Conservation (phyloP, 1,140 invertebrate species). For the Drosophila lacteicornis region DNA sequence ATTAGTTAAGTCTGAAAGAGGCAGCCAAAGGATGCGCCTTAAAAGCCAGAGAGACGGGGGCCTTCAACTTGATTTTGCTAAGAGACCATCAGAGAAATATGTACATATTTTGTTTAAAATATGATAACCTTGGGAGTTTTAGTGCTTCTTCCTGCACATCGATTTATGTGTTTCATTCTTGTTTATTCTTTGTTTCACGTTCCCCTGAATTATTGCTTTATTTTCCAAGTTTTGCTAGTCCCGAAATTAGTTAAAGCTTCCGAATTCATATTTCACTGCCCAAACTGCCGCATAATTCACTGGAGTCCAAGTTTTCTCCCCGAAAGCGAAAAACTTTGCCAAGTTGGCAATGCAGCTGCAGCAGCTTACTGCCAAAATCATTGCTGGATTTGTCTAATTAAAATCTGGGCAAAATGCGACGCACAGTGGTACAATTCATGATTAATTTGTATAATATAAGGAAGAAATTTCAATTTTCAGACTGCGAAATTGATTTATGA, state of each 20-base stretch:
- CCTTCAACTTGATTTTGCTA: too few relatives aligned
- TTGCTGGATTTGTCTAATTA: conserved; percentile 43
- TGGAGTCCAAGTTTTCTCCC: conserved; percentile 3
- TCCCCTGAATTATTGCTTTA: not conserved
- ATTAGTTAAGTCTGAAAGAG: conserved; percentile 12
- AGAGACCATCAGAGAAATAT: not conserved
- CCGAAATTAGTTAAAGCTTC: conserved; percentile 1
- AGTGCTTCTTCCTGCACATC: not conserved
- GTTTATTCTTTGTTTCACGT: too few relatives aligned
- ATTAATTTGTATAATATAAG: too few relatives aligned
- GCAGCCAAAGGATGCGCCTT: not conserved
- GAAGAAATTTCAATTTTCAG: not conserved
- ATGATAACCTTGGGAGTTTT: not conserved
- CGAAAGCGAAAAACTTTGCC: conserved; percentile 1
- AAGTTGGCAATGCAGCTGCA: conserved; percentile 28
- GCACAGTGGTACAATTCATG: not conserved
- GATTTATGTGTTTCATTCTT: not conserved
- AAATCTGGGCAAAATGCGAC: not conserved
- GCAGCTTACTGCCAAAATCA: conserved; percentile 35
- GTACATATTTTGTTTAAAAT: not conserved
- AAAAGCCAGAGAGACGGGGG: not conserved
- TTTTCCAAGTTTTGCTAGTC: not conserved
- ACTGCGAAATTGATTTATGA: not conserved
- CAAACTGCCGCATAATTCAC: conserved; percentile 30
- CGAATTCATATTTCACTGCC: conserved; percentile 25